These are phyloP conservation scores for Cassiopea andromeda DNA, from an alignment of 30 jellyfish, hydroid and myxozoan species.

Conservation along the genomic window DNA sequence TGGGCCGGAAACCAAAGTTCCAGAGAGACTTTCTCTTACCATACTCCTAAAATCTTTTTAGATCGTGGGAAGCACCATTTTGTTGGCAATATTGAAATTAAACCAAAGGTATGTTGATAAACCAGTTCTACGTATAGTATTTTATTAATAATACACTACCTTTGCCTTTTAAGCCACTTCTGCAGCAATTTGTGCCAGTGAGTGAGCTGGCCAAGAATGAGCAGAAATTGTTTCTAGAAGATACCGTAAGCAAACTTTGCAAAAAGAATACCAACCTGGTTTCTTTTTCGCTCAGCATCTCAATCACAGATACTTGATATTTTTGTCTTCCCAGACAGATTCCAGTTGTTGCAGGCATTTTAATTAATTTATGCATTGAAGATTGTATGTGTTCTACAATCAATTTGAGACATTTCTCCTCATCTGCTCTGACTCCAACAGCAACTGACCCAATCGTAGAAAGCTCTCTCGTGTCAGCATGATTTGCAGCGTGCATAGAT, in stretches of 20 bases:
- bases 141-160: no score
- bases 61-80: no score
- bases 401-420: conserved; percentile 38
- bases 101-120: no score
- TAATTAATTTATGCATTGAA: conserved; percentile 16
- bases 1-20: no score
- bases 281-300: conserved; percentile 30
- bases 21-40: no score
- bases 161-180: not conserved
- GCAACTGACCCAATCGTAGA: conserved; percentile 55
- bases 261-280: not conserved
- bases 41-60: no score
- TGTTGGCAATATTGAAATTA: no score
- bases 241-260: conserved; percentile 1
- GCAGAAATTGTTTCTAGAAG: conserved; percentile 43
- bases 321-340: conserved; percentile 46
- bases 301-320: conserved; percentile 29
- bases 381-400: conserved; percentile 40
- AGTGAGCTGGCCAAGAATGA: conserved; percentile 30
- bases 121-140: no score
- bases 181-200: conserved; percentile 48
- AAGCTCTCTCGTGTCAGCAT: conserved; percentile 39
- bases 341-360: conserved; percentile 36
- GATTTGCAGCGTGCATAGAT: conserved; percentile 34
- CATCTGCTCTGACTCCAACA: conserved; percentile 52